phyloP scores from a whole-genome alignment of 2,888 invertebrate genomes.

The Acleris cristana region DNA sequence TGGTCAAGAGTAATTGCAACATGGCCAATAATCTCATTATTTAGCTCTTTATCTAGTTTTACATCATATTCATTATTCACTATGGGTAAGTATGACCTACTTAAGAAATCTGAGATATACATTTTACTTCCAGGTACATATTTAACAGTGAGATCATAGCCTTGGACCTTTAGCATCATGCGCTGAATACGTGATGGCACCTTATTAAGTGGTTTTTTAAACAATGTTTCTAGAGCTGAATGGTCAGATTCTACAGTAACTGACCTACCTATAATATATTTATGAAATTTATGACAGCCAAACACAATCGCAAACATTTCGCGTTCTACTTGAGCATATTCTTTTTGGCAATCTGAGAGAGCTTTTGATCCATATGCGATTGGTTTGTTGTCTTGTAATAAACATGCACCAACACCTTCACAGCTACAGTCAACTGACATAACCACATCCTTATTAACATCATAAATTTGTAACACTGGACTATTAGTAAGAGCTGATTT shows the following conservation, averaged over 20 bases:
- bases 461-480: too few relatives aligned
- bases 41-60: too few relatives aligned
- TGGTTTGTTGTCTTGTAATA: conserved; percentile 9
- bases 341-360: conserved; percentile 3
- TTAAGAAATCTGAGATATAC: conserved; percentile 3
- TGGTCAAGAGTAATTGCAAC: neutral
- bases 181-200: conserved; percentile 13
- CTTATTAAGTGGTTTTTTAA: conserved; percentile 11
- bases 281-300: conserved; percentile 12
- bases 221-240: neutral
- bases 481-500: too few relatives aligned
- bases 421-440: too few relatives aligned
- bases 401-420: conserved; percentile 1
- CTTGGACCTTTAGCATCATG: conserved; percentile 14
- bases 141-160: conserved; percentile 1
- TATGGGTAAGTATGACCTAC: neutral
- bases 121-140: conserved; percentile 4
- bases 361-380: conserved; percentile 12
- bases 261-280: conserved; percentile 5
- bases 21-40: neutral
- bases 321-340: neutral
- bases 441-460: too few relatives aligned
- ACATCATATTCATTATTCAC: neutral
- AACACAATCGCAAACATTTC: conserved; percentile 12
- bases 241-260: conserved; percentile 13